Evolutionary conservation across 2,797 vertebrate species (phyloP), one percentile per base, ranked within the genome.

Genomic region (Hemitrygon akajei): DNA sequence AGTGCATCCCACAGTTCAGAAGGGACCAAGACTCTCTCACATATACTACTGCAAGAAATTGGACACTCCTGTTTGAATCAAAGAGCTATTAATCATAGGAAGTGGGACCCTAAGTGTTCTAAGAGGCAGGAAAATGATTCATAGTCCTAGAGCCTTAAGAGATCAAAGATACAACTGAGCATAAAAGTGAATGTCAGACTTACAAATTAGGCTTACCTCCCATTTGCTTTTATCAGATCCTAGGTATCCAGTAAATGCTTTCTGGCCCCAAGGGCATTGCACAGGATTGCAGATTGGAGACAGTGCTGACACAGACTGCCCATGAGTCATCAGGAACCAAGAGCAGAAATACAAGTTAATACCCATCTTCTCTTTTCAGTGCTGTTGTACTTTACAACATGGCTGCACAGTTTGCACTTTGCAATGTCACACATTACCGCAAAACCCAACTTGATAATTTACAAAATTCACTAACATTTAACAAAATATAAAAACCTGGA

Each of bases 211-310:
- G 96, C 96, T 2, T 95, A 99, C 99, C 98, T 99, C 97, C 99
- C 99, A 99, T 3, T 97, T 97, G 94, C 95, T 96, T 94, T 97
- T 94, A 94, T 99, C 98, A 12, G 97, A 84, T 94, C 99, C 99
- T 94, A 99, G 97, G 95, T 99, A 99, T 63, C 98, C 98, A 0
- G 96, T 93, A 77, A 99, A 98, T 63, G 98, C 98, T 94, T 99
- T 99, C 96, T 98, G 98, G 25, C 99, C 98, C 99, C 98, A 99
- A 66, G 97, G 97, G 94, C 98, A 99, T 96, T 98, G 98, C 86
- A 98, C 66, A 0, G 98, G 99, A 96, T 99, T 99, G 96, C 98
- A 99, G 96, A 99, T 98, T 93, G 99, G 98, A 86, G 98, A 97
- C 94, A 99, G 99, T 0, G 98, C 98, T 0, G 99, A 99, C 47